Evolutionary conservation across 92 coral and sea anemone species (phyloP).

Genomic region (Zoanthus sansibaricus): DNA sequence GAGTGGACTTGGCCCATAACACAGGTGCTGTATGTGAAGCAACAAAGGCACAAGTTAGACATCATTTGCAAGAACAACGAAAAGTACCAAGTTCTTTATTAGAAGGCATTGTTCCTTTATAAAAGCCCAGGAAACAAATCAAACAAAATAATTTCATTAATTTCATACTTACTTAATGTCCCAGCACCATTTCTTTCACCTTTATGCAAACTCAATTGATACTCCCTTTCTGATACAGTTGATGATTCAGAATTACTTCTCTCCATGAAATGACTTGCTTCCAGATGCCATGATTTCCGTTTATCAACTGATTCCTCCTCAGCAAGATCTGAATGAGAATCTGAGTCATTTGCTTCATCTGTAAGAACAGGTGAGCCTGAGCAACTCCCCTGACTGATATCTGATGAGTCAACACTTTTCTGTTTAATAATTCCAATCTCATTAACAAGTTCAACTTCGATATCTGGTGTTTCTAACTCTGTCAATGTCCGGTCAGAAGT

Average conservation of each 20-base stretch:
- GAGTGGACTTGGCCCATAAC: too few relatives aligned
- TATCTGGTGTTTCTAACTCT: constrained; percentile 58
- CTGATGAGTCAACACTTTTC: constrained; percentile 78
- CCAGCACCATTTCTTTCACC: not conserved
- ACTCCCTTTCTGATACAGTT: constrained; percentile 84
- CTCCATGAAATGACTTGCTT: constrained; percentile 54
- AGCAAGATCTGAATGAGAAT: constrained; percentile 76
- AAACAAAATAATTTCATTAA: not conserved
- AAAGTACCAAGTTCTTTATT: too few relatives aligned
- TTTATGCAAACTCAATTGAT: constrained; percentile 25
- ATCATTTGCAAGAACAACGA: too few relatives aligned
- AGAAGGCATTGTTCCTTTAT: too few relatives aligned
- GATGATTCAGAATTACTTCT: constrained; percentile 90
- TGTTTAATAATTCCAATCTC: constrained; percentile 74
- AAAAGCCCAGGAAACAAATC: too few relatives aligned
- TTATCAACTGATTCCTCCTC: constrained; percentile 65
- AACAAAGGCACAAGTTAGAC: too few relatives aligned
- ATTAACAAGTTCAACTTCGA: constrained; percentile 74
- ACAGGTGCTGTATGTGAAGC: too few relatives aligned
- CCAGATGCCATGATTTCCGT: constrained; percentile 61
- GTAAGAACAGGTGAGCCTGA: constrained; percentile 60
- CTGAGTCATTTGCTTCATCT: constrained; percentile 85
- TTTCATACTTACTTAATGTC: constrained; percentile 1
- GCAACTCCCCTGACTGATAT: constrained; percentile 42
- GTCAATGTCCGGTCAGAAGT: not conserved